phyloP scores from a whole-genome alignment of 2,888 invertebrate genomes.

The Synergus itoensis region DNA sequence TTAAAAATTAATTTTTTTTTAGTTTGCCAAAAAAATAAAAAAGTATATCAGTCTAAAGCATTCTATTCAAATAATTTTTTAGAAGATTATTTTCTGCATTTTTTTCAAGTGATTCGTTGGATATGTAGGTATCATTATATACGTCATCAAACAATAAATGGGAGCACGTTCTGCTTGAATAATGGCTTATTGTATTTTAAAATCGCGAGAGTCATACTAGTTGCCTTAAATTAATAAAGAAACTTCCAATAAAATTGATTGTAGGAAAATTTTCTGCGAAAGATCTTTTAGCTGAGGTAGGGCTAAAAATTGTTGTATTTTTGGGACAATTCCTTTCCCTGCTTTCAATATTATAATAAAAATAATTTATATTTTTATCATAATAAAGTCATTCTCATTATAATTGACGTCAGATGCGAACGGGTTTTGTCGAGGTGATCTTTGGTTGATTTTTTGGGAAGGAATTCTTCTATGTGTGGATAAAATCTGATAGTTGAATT shows the following conservation, averaged over 20 bases:
- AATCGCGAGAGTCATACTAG: slow-evolving; percentile 53
- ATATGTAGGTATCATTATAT: slow-evolving; percentile 22
- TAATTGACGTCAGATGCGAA: slow-evolving; percentile 1
- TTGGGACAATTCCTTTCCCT: no score
- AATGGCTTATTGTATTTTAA: slow-evolving; percentile 52
- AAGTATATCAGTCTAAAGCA: no score
- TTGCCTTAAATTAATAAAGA: slow-evolving; percentile 44
- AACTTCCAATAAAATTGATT: slow-evolving; percentile 11
- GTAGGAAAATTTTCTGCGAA: background rate
- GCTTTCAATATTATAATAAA: no score
- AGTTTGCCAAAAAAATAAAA: background rate
- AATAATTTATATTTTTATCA: background rate
- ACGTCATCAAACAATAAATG: slow-evolving; percentile 52
- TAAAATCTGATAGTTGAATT: background rate
- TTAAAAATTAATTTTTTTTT: background rate
- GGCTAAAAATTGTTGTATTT: no score
- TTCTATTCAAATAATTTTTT: no score
- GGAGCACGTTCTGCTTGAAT: slow-evolving; percentile 44
- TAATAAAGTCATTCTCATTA: background rate
- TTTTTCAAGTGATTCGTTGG: background rate
- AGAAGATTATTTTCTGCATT: background rate
- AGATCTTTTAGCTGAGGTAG: no score
- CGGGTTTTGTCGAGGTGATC: background rate
- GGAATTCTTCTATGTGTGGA: background rate
- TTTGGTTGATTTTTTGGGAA: no score